Evolutionary conservation across 2,113 vertebrate genomes (phyloP).

Genomic region (Numenius arquata): DNA sequence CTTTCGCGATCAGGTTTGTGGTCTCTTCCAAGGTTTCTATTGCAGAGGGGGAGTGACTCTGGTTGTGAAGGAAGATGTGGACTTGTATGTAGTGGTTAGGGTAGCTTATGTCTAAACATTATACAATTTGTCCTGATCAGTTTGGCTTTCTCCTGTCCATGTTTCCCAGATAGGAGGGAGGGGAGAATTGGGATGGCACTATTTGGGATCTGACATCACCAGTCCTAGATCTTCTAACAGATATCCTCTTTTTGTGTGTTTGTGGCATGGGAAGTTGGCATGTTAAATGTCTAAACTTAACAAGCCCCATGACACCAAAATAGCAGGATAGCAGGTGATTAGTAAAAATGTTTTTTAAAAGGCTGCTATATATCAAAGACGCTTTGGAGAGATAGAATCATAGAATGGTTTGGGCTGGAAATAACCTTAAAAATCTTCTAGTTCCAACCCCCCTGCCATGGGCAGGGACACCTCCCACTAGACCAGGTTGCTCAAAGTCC

Average conservation of each 20-base stretch:
- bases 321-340: neutral
- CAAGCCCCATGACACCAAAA: neutral
- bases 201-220: neutral
- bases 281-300: neutral
- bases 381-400: neutral
- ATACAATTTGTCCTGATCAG: neutral
- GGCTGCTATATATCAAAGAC: neutral
- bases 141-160: neutral
- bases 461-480: neutral
- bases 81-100: neutral
- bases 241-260: neutral
- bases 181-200: neutral
- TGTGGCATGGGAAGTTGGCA: neutral
- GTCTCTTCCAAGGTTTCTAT: neutral
- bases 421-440: neutral
- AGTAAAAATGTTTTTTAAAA: neutral
- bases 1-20: neutral
- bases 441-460: neutral
- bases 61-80: neutral
- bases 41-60: neutral
- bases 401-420: neutral
- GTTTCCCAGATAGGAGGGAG: neutral
- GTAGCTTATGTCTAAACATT: neutral
- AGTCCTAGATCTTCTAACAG: neutral
- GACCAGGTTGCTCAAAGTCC: neutral